A percentile compares a stretch with the other conserved stretches of the same genome.
Conservation (phyloP, 1,140 invertebrate genomes). For the Stegodyphus dumicola region DNA sequence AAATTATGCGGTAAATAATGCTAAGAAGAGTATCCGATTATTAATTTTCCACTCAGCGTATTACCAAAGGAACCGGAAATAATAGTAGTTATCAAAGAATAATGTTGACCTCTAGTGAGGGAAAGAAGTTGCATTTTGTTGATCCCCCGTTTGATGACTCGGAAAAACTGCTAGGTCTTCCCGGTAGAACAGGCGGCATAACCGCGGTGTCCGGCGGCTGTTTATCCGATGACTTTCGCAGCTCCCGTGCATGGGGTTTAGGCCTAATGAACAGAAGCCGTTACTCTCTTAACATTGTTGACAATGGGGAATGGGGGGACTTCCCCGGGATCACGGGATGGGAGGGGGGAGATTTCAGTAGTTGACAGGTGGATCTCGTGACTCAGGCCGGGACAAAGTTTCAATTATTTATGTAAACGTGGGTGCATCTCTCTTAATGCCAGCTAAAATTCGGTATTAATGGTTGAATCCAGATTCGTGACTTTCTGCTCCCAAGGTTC, state of each 20-base stretch:
- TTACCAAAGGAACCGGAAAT: too few relatives aligned
- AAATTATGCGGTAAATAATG: too few relatives aligned
- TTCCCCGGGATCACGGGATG: constrained; percentile 10
- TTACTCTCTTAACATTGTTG: constrained; percentile 50
- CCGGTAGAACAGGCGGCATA: too few relatives aligned
- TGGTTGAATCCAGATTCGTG: constrained; percentile 39
- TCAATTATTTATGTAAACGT: constrained; percentile 61
- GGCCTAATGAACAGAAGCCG: constrained; percentile 55
- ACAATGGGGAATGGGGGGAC: constrained; percentile 32
- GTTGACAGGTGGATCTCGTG: constrained; percentile 55
- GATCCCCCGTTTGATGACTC: too few relatives aligned
- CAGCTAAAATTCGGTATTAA: constrained; percentile 45
- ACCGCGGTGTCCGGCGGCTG: neutral
- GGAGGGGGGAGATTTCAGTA: constrained; percentile 17
- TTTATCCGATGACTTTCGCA: neutral
- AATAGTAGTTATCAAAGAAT: too few relatives aligned
- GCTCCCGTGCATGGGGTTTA: constrained; percentile 28
- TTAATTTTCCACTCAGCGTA: too few relatives aligned
- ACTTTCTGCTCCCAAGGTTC: neutral
- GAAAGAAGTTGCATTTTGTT: too few relatives aligned
- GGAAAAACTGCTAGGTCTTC: too few relatives aligned
- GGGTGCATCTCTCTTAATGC: constrained; percentile 22
- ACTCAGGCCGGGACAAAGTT: constrained; percentile 51
- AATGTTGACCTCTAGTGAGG: too few relatives aligned
- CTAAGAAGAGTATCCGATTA: too few relatives aligned